Conservation (phyloP, 2,888 invertebrate genomes). For the Vanessa cardui region DNA sequence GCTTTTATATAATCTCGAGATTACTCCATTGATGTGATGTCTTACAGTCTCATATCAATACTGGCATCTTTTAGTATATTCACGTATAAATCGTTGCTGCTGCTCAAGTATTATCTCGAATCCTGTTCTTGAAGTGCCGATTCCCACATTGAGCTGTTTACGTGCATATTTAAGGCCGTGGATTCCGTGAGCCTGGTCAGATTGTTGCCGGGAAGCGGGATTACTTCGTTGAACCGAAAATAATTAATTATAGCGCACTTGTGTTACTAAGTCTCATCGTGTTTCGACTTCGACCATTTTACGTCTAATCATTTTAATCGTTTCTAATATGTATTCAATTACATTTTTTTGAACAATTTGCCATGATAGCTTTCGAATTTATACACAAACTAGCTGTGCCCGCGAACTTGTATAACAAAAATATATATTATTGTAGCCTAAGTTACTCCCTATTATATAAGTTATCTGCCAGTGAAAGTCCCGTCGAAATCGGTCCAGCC, state of each 20-base stretch:
- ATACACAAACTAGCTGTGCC: too few relatives aligned
- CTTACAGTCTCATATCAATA: too few relatives aligned
- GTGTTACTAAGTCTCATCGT: slow-evolving; percentile 16
- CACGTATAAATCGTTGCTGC: not conserved
- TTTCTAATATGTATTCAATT: not conserved
- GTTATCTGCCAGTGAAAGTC: too few relatives aligned
- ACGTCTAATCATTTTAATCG: slow-evolving; percentile 12
- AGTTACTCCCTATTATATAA: too few relatives aligned
- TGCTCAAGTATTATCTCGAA: too few relatives aligned
- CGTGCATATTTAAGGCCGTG: slow-evolving; percentile 52
- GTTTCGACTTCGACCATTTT: slow-evolving; percentile 9
- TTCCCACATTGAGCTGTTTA: slow-evolving; percentile 50
- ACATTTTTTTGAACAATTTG: not conserved
- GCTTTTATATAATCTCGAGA: too few relatives aligned
- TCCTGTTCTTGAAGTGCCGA: slow-evolving; percentile 9
- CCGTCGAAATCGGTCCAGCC: too few relatives aligned
- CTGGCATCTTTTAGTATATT: too few relatives aligned
- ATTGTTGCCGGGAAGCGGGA: slow-evolving; percentile 46
- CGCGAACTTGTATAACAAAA: too few relatives aligned
- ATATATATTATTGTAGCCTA: too few relatives aligned
- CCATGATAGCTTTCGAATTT: not conserved
- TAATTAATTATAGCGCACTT: slow-evolving; percentile 46
- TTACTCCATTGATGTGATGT: too few relatives aligned
- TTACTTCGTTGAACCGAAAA: slow-evolving; percentile 50
- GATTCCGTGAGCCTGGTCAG: slow-evolving; percentile 40